Base-by-base conservation (phyloP, 2,888 invertebrate species). In the Epirrita christyi region DNA sequence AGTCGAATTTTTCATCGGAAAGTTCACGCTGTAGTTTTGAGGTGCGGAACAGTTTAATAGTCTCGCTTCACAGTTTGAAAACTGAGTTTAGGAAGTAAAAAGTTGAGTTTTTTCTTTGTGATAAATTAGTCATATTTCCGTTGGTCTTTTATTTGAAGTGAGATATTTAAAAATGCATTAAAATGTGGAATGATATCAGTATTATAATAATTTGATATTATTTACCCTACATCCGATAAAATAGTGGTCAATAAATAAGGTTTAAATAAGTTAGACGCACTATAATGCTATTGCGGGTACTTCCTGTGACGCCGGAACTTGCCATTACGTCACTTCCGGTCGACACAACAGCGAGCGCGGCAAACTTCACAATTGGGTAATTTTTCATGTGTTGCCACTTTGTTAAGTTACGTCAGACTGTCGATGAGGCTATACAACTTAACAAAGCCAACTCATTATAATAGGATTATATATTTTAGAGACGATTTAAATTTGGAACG, bases 1-100 rank as follows among this genome's bases (percentile, higher is more conserved):
- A 81, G 80, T 83, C 81, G 78, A 83, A 86, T 88, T 88, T 88
- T 88, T 88, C 86, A 86, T 78, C 78, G 75, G 55, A 64, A 67
- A 74, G 69, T 75, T 72, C 44, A 36, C 40, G 64, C 49, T 56
- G 66, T 67, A 69, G 72, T 71, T 66, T 61, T 54, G 66, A 78
- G 75, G 80, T 78, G 80, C 66, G 61, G 72, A 76, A 63, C 71
- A 67, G 70, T 78, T 82, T 81, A 84, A 81, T 80, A 76, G 82
- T 71, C 76, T 66, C 75, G 80, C 75, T 78, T 76, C 66, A 61
- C 58, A 66, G 69, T 74, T 76, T 72, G 52, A 67, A 63, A 63
- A 63, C 58, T 51, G 62, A 63, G 64, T 63, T 66, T 59, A 55
- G 53, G 42, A 68, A 62, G 62, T 69, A 69, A 66, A 68, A 66